Conservation (phyloP, 1,140 invertebrate genomes). For the Armadillidium nasatum region DNA sequence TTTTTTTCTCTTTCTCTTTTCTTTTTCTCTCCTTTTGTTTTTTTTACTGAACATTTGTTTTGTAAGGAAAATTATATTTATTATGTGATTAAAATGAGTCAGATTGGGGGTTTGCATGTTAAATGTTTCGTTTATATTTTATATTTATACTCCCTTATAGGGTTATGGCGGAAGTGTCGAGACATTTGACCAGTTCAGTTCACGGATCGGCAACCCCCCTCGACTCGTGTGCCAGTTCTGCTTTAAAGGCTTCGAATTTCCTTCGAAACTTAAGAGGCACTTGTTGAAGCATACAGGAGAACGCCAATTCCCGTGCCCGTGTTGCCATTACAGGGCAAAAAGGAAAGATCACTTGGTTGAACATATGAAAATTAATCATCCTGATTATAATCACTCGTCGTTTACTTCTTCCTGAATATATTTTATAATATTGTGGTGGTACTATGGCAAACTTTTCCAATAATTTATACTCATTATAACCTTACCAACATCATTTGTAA, state of each 20-base stretch:
- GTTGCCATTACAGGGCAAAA: constrained; percentile 21
- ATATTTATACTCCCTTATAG: not conserved
- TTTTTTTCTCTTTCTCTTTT: too few relatives aligned
- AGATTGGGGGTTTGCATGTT: not conserved
- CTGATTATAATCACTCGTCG: not conserved
- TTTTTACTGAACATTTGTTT: too few relatives aligned
- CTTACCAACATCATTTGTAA: too few relatives aligned
- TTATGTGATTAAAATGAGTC: not conserved
- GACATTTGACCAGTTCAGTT: not conserved
- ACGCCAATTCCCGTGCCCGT: constrained; percentile 20
- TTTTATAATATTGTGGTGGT: too few relatives aligned
- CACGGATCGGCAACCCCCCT: not conserved
- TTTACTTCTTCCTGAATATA: too few relatives aligned
- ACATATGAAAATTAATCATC: not conserved
- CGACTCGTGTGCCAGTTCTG: constrained; percentile 16
- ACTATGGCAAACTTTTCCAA: too few relatives aligned
- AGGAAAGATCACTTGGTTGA: not conserved
- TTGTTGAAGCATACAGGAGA: constrained; percentile 26
- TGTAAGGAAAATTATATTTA: not conserved
- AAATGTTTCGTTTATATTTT: not conserved
- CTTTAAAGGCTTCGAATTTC: constrained; percentile 1
- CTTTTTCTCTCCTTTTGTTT: too few relatives aligned
- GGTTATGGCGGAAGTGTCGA: not conserved
- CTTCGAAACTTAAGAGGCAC: constrained; percentile 22
- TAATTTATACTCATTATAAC: too few relatives aligned